Evolutionary conservation across 2,797 vertebrate genomes (phyloP).

Genomic region (Antrozous pallidus): DNA sequence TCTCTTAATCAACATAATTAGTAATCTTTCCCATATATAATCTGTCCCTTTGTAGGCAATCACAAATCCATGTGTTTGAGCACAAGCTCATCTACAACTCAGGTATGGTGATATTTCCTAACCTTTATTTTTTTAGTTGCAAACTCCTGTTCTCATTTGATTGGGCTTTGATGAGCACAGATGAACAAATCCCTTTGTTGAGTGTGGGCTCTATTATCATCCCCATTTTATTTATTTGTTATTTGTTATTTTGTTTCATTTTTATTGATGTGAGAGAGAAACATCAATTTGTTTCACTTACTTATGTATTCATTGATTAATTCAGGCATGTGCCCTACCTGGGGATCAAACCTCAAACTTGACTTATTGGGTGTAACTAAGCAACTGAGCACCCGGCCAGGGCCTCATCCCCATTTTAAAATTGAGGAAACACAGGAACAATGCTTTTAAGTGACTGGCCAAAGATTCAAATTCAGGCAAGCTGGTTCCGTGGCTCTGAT

Average conservation of each 20-base stretch:
- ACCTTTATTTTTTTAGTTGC: neutral
- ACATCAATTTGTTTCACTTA: no score
- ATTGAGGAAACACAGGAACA: neutral
- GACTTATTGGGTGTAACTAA: neutral
- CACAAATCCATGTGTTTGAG: neutral
- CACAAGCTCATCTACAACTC: neutral
- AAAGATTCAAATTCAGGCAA: neutral
- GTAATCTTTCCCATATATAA: neutral
- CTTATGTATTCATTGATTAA: no score
- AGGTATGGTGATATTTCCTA: neutral
- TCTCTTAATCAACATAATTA: neutral
- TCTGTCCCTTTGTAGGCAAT: neutral
- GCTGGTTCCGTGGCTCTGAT: neutral
- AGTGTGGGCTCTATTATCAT: neutral
- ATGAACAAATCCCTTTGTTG: neutral
- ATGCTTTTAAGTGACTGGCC: neutral
- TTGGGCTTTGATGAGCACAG: neutral
- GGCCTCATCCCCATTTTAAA: neutral
- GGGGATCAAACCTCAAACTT: neutral
- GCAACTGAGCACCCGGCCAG: no score
- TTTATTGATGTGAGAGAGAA: no score
- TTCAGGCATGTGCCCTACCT: neutral
- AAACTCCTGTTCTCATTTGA: neutral
- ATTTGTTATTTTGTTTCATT: no score
- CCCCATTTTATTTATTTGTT: no score